Evolutionary conservation across 2,113 vertebrate species (phyloP), one percentile per base, ranked within the genome.

Genomic region (Osmerus eperlanus): DNA sequence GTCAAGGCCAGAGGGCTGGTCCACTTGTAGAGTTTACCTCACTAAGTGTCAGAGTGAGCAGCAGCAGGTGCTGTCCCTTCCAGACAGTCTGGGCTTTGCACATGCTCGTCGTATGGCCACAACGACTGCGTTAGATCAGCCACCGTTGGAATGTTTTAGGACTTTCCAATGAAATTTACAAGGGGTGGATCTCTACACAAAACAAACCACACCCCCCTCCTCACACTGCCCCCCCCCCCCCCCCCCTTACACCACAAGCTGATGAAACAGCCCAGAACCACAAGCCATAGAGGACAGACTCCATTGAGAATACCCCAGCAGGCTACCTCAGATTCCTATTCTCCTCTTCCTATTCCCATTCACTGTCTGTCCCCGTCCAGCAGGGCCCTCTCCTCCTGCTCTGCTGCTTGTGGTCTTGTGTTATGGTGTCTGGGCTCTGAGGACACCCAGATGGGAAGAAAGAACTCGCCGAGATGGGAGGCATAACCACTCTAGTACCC

Each of bases 371-470:
- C 13, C n/a, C 2, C 53, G 47, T 67, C 72, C 51, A 67, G 61
- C 56, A 25, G n/a, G 23, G 18, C 13, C 9, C 52, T 23, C 28
- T 47, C 41, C 41, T 47, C 29, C 29, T n/a, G 62, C 62, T 32
- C 29, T 18, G 29, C 62, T 64, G 14, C 62, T n/a, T 64, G 29
- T 47, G 41, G 41, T 73, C 60, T 68, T 23, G 53, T 78, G 54
- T 65, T 60, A 36, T 60, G 54, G 67, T 47, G 65, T 75, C 59
- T 29, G 12, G 32, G 54, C 60, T 64, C 61, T 58, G 36, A 71
- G 71, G 72, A 28, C 68, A 71, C 55, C 78, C 73, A 84, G 78
- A 78, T 70, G 74, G 73, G 71, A 63, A 75, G 70, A 69, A 81
- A 76, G 71, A 32, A 60, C 83, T 78, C 60, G 55, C 59, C 75